Conservation (phyloP, 2,888 invertebrate species). For the Dugesia japonica region DNA sequence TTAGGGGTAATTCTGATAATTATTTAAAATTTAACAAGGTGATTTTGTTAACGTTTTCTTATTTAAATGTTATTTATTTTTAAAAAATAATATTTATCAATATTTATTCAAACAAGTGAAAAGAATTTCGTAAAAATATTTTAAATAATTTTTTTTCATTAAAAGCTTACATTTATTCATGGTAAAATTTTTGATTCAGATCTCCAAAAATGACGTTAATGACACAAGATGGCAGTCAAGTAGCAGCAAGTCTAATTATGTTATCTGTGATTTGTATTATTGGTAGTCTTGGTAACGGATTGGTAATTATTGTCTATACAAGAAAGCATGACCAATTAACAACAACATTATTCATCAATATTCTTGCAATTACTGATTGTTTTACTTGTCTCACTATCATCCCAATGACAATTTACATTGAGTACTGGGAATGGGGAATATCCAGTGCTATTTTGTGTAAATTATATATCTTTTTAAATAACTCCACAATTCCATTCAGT, state of each 20-base stretch:
- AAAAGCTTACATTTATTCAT: too few relatives aligned
- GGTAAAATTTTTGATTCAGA: too few relatives aligned
- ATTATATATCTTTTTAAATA: slow-evolving; percentile 41
- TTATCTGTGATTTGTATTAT: slow-evolving; percentile 6
- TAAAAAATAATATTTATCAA: too few relatives aligned
- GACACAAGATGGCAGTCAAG: not conserved
- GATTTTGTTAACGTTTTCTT: too few relatives aligned
- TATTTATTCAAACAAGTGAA: too few relatives aligned
- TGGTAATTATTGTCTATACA: slow-evolving; percentile 35
- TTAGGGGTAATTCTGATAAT: too few relatives aligned
- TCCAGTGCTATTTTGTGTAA: slow-evolving; percentile 25
- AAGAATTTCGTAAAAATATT: too few relatives aligned
- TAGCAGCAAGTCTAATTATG: not conserved
- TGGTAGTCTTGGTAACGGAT: slow-evolving; percentile 35
- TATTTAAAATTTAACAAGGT: too few relatives aligned
- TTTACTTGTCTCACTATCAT: slow-evolving; percentile 35
- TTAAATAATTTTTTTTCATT: too few relatives aligned
- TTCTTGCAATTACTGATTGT: slow-evolving; percentile 32
- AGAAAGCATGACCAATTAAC: slow-evolving; percentile 35
- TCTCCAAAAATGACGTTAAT: not conserved
- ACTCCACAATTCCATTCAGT: slow-evolving; percentile 42
- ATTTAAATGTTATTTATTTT: too few relatives aligned
- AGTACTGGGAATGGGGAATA: slow-evolving; percentile 30
- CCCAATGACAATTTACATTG: slow-evolving; percentile 35
- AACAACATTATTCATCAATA: slow-evolving; percentile 35